Evolutionary conservation across 2,797 vertebrate genomes (phyloP).

Genomic region (Lycodopsis pacificus): DNA sequence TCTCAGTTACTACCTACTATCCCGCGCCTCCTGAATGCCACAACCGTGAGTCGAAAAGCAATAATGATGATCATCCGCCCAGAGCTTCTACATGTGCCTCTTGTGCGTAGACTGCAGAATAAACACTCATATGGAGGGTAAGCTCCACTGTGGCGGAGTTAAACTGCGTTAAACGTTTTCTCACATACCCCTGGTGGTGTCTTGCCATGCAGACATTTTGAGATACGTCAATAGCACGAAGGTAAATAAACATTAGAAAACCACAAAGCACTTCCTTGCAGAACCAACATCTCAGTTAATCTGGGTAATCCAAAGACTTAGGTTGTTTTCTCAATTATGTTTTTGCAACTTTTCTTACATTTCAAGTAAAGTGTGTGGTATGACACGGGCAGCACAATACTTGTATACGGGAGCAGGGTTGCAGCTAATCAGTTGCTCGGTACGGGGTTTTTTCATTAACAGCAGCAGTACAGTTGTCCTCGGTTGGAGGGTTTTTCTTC

Average conservation of each 20-base stretch:
- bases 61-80: slow-evolving; percentile 41
- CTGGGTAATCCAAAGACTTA: neutral
- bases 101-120: neutral
- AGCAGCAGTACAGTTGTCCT: no score
- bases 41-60: slow-evolving; percentile 47
- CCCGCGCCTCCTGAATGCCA: slow-evolving; percentile 49
- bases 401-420: neutral
- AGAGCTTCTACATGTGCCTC: slow-evolving; percentile 16
- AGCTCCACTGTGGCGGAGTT: neutral
- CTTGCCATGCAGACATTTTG: neutral
- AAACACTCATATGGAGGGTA: neutral
- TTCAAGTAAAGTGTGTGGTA: neutral
- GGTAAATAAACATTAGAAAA: neutral
- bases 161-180: neutral
- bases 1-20: slow-evolving; percentile 47
- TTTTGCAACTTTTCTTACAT: neutral
- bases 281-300: neutral
- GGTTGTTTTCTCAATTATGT: neutral
- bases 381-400: neutral
- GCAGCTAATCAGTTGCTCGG: neutral
- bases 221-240: neutral
- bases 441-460: no score
- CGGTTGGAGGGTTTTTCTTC: no score
- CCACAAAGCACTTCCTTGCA: neutral
- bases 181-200: neutral